phyloP scores from a whole-genome alignment of 1,140 invertebrate genomes.

The Nephotettix cincticeps region DNA sequence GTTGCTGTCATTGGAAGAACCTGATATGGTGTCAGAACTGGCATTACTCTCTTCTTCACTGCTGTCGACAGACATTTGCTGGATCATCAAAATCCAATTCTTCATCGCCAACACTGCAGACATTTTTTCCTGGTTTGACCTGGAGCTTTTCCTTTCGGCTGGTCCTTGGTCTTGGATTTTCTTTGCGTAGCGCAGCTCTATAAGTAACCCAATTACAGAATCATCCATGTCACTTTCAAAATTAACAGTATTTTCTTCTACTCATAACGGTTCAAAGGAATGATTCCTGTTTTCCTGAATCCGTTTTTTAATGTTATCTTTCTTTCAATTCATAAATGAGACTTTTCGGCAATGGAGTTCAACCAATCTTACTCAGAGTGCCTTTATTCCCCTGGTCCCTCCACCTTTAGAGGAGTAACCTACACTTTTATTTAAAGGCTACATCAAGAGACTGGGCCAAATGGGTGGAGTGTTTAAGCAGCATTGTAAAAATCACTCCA shows the following conservation, averaged over 20 bases:
- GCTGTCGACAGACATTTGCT: no score
- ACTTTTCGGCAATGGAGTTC: neutral
- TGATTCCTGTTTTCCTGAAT: neutral
- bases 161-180: no score
- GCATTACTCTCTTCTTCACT: no score
- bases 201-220: no score
- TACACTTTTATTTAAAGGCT: neutral
- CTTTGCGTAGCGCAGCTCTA: no score
- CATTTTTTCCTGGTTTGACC: no score
- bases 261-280: neutral
- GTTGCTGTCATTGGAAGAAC: no score
- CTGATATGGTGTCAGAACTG: no score
- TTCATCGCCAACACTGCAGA: no score
- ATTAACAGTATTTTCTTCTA: neutral
- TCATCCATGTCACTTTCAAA: no score
- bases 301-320: neutral
- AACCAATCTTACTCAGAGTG: conserved; percentile 6
- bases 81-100: no score
- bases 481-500: conserved; percentile 29
- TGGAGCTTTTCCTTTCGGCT: no score
- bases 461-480: neutral
- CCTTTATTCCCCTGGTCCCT: conserved; percentile 3
- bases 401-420: neutral
- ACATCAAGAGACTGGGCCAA: neutral
- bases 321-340: neutral